These are phyloP conservation scores for Melanchra persicariae DNA, from an alignment of 2,888 invertebrate species.

Conservation along the genomic window DNA sequence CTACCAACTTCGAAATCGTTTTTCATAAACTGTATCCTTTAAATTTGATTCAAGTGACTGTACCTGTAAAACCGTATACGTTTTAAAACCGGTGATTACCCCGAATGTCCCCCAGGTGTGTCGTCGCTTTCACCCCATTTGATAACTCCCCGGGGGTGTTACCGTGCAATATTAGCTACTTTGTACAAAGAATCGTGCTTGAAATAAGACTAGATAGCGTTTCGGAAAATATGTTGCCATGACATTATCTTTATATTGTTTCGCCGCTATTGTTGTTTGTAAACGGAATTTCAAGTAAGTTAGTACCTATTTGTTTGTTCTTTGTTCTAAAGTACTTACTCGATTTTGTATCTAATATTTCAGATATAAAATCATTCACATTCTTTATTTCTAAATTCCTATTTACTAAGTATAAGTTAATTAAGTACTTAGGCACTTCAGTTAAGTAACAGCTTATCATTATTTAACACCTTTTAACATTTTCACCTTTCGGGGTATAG, in stretches of 20 bases:
- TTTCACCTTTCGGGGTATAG: neutral
- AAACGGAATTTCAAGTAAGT: constrained; percentile 35
- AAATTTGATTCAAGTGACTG: neutral
- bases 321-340: constrained; percentile 21
- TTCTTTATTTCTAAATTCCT: neutral
- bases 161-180: constrained; percentile 52
- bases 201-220: constrained; percentile 52
- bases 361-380: neutral
- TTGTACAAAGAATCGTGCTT: constrained; percentile 52
- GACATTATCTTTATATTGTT: constrained; percentile 50
- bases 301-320: constrained; percentile 34
- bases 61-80: constrained; percentile 1
- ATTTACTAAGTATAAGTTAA: neutral
- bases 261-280: constrained; percentile 48
- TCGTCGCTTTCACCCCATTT: constrained; percentile 49
- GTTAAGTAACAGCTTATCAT: neutral
- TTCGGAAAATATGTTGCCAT: constrained; percentile 59
- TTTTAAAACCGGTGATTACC: constrained; percentile 58
- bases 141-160: constrained; percentile 30
- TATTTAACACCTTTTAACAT: neutral
- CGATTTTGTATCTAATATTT: constrained; percentile 9
- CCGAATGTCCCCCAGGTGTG: constrained; percentile 52
- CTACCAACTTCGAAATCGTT: too few species aligned
- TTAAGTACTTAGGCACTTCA: neutral
- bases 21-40: neutral